Conservation (phyloP, 2,113 vertebrate species). For the Trematocara marginatum region DNA sequence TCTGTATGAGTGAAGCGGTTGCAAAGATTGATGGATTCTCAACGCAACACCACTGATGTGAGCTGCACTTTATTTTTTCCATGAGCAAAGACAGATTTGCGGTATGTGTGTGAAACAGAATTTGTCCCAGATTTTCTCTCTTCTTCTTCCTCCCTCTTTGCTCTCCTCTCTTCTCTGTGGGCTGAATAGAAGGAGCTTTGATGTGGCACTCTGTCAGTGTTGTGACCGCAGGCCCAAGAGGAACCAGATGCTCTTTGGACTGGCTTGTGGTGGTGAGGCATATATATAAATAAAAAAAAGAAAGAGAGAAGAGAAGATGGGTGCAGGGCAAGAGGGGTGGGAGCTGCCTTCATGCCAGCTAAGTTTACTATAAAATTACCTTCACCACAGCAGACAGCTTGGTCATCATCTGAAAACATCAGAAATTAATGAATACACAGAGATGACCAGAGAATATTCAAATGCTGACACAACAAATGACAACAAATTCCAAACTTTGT, state of each 20-base stretch:
- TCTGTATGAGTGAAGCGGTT: slow-evolving; percentile 41
- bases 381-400: slow-evolving; percentile 1
- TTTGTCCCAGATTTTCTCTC: slow-evolving; percentile 63
- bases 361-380: slow-evolving; percentile 39
- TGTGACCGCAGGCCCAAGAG: slow-evolving; percentile 65
- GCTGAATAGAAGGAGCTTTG: slow-evolving; percentile 64
- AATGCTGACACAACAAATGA: background rate
- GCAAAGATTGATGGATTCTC: slow-evolving; percentile 56
- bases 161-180: slow-evolving; percentile 48
- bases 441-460: background rate
- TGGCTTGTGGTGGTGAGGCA: slow-evolving; percentile 58
- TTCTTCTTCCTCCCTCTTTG: slow-evolving; percentile 33
- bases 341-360: slow-evolving; percentile 18
- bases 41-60: slow-evolving; percentile 36
- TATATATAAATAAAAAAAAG: slow-evolving; percentile 16
- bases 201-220: slow-evolving; percentile 70
- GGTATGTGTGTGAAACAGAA: slow-evolving; percentile 53
- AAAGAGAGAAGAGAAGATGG: slow-evolving; percentile 5
- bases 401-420: background rate
- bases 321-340: background rate
- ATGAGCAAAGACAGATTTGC: slow-evolving; percentile 61
- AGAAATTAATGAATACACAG: background rate
- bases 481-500: background rate
- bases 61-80: slow-evolving; percentile 40
- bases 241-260: slow-evolving; percentile 67